Base-by-base conservation (phyloP, 2,888 invertebrate genomes). In the Periphyllus acericola region DNA sequence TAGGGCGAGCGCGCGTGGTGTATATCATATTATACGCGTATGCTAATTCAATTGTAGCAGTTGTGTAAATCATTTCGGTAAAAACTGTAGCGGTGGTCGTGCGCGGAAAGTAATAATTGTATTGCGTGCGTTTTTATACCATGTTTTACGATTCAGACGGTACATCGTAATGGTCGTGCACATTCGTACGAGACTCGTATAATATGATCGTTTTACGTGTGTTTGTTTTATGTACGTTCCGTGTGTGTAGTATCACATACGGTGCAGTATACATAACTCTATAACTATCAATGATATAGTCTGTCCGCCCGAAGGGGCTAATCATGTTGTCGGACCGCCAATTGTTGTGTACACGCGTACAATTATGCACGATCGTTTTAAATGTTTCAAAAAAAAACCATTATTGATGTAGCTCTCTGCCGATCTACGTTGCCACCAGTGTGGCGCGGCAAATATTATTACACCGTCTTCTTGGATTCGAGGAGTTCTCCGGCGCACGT, bases 11-110 rank as follows among this genome's bases (percentile, higher is more conserved):
- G 83, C 21, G 17, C 40, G 75, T 60, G 17, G 1, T 46, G 14
- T 46, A 46, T 46, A 46, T 46, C 55, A 75, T 40, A 32, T 46
- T 14, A 21, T 60, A n/a, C n/a, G 60, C 21, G 40, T 83, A 83
- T 84, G 66, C 40, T 84, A 75, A 75, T 84, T 76, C 83, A 66
- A 84, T 76, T 75, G 19, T 66, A 17, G 29, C 14, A 66, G 29
- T 25, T 36, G 60, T 75, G 76, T 76, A 84, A 84, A 84, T 84
- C 75, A 84, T 66, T 83, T 83, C 52, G 32, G 25, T 40, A 40
- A 71, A 82, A 82, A 68, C 81, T 74, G 74, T 19, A 5, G 17
- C 29, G 34, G 17, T 29, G 1, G 6, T 29, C 25, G 68, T 25
- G 36, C 55, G 19, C 55, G 4, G 34, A 80, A 80, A 80, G n/a